These are phyloP conservation scores for Platorchestia sp. DNA, from an alignment of 1,140 invertebrate species.

Conservation along the genomic window DNA sequence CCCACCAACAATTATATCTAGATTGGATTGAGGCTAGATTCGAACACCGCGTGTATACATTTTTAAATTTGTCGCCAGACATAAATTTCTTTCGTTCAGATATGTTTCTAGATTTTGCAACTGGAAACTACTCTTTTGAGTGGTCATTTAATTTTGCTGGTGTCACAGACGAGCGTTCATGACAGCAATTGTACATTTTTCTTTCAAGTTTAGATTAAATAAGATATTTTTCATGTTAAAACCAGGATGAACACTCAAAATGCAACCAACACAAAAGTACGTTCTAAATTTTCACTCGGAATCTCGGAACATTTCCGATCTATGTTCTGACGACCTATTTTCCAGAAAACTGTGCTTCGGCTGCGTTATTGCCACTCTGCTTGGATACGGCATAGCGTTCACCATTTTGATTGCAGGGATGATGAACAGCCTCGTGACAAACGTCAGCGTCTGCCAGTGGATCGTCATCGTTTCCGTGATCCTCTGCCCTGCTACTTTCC, in stretches of 20 bases:
- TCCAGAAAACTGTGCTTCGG: slow-evolving; percentile 31
- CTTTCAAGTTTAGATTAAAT: too few species aligned
- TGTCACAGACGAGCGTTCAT: too few species aligned
- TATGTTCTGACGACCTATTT: background rate
- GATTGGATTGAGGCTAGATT: too few species aligned
- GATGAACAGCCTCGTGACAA: slow-evolving; percentile 75
- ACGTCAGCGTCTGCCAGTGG: slow-evolving; percentile 76
- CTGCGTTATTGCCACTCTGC: slow-evolving; percentile 70
- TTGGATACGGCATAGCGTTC: slow-evolving; percentile 80
- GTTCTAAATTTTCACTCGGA: background rate
- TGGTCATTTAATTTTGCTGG: too few species aligned
- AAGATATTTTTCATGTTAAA: too few species aligned
- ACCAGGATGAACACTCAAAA: background rate
- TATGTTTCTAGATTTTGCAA: too few species aligned
- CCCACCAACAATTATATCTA: too few species aligned
- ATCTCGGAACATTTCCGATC: background rate
- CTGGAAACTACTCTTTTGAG: too few species aligned
- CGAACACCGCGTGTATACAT: too few species aligned
- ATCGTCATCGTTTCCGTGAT: slow-evolving; percentile 77
- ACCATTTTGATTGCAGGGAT: slow-evolving; percentile 79
- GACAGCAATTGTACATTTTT: too few species aligned
- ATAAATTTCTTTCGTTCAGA: too few species aligned
- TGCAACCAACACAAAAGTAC: background rate
- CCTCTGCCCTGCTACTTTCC: slow-evolving; percentile 75
- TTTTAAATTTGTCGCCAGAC: too few species aligned